Conservation (phyloP, 2,888 invertebrate genomes). For the Antitype chi region DNA sequence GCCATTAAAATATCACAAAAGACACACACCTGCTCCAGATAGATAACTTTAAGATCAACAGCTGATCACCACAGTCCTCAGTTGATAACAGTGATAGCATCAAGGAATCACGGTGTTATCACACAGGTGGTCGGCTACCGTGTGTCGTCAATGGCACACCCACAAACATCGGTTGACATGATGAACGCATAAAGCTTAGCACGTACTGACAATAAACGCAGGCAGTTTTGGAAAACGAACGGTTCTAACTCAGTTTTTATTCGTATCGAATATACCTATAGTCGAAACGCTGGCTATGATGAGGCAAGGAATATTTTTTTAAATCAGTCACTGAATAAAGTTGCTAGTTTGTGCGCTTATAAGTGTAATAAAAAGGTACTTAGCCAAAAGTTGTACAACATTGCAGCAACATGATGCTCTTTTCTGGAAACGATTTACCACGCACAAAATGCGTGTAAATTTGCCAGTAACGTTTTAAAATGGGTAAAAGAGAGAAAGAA, state of each 20-base stretch:
- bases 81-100: neutral
- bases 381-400: too few species aligned
- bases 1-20: neutral
- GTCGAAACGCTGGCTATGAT: too few species aligned
- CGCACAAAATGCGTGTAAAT: too few species aligned
- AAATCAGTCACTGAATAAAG: too few species aligned
- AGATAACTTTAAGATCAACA: neutral
- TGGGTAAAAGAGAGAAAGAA: too few species aligned
- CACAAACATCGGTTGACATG: neutral
- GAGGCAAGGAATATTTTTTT: too few species aligned
- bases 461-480: too few species aligned
- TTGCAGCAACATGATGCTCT: too few species aligned
- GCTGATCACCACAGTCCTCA: neutral
- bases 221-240: too few species aligned
- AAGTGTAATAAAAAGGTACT: too few species aligned
- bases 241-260: neutral
- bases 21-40: neutral
- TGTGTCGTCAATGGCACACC: neutral
- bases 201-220: neutral
- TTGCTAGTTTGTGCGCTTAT: too few species aligned
- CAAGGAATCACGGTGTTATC: neutral
- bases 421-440: too few species aligned
- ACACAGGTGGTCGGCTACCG: neutral
- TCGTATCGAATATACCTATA: neutral
- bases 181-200: neutral